Base-by-base conservation (phyloP, 2,888 invertebrate species). In the Himalopsyche japonica region DNA sequence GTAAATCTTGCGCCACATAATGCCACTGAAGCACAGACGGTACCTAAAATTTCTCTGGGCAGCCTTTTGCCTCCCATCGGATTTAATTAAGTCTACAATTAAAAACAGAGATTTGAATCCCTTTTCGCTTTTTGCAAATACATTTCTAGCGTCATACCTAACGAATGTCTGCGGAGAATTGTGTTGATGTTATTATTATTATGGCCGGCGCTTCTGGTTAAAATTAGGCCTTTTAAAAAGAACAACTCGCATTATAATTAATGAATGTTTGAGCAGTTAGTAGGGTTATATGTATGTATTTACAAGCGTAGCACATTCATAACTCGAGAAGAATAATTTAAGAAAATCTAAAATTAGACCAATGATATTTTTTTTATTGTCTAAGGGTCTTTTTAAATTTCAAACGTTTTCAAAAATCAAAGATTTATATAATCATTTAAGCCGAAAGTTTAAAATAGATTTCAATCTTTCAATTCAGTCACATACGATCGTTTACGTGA, bases 1-100 rank as follows among this genome's bases (percentile, higher is more conserved):
- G 70, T 80, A 80, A 79, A 83, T 79, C 24, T 57, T 37, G 43
- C 57, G 48, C 20, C 57, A 24, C 37, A 79, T 82, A 30, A 48
- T 30, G 64, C 48, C 47, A 30, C 79, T 18, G 15, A 70, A 76
- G 64, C 70, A 15, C 70, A 70, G 70, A 27, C 70, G 70, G 24
- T 27, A 70, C 70, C 70, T 70, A 70, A 1, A 70, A 70, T 70
- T 70, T 24, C 70, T 70, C 27, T 70, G 70, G 27, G 24, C 70
- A 70, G 70, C 70, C 70, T 70, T 70, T 70, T 12, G 70, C 70
- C 70, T 70, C n/a, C 70, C 70, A 70, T 70, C 70, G 15, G 70
- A 70, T 70, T 70, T 70, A 70, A 70, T 70, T 70, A 70, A 24
- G 70, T 24, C 70, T 70, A 70, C 70, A 70, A 70, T 70, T 70